Conservation (phyloP, 2,113 vertebrate genomes). For the Lagopus leucura region DNA sequence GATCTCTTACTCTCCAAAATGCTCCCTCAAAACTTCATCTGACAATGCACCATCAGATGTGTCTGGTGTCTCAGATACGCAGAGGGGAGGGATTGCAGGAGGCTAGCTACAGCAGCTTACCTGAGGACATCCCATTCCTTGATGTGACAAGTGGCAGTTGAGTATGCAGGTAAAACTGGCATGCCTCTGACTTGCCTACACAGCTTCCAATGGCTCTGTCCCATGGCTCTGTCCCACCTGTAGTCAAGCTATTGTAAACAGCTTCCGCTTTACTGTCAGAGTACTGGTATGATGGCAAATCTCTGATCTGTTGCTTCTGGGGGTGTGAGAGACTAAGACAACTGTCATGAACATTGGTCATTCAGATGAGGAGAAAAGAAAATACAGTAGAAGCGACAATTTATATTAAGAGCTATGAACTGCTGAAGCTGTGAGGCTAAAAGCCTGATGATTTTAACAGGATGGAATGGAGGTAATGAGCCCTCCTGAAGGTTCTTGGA, state of each 20-base stretch:
- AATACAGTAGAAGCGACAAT: background rate
- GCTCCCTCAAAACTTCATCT: background rate
- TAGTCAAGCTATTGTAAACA: background rate
- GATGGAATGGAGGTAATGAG: background rate
- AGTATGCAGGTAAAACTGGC: background rate
- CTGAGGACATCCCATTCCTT: background rate
- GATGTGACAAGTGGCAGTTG: background rate
- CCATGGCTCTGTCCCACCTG: background rate
- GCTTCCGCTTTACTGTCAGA: background rate
- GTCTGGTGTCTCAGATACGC: background rate
- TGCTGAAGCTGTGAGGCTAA: background rate
- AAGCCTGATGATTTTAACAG: background rate
- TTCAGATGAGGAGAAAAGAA: background rate
- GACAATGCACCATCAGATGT: background rate
- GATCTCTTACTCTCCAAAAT: background rate
- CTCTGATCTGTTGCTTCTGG: background rate
- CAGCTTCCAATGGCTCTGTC: background rate
- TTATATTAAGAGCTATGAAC: background rate
- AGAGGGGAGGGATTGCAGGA: background rate
- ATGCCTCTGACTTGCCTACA: background rate
- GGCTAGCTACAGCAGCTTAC: background rate
- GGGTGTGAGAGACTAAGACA: background rate
- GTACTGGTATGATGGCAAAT: background rate
- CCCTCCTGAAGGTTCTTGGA: slow-evolving; percentile 18
- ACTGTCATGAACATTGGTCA: background rate